These are phyloP conservation scores for Adelphocoris suturalis DNA, from an alignment of 2,888 invertebrate species.

Conservation along the genomic window DNA sequence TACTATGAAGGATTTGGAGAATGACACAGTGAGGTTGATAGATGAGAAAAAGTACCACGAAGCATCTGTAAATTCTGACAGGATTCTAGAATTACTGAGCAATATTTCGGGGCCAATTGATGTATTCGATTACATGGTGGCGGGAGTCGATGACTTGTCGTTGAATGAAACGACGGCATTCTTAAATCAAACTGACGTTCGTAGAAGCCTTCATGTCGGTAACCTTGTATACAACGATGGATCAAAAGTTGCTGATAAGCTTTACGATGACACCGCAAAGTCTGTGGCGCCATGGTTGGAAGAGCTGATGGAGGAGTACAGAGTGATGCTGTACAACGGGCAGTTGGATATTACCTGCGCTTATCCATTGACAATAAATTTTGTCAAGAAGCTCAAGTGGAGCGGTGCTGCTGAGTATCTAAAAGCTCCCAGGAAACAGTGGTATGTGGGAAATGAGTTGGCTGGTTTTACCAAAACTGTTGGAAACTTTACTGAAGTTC, in stretches of 20 bases:
- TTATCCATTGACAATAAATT: constrained; percentile 90
- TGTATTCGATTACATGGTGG: constrained; percentile 81
- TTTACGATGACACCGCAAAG: constrained; percentile 89
- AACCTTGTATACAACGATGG: constrained; percentile 50
- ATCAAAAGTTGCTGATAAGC: constrained; percentile 83
- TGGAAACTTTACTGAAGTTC: constrained; percentile 86
- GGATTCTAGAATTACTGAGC: background rate
- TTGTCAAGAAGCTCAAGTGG: constrained; percentile 86
- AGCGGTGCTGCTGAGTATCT: constrained; percentile 84
- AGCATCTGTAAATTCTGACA: background rate
- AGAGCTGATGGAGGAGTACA: constrained; percentile 83
- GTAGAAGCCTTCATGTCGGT: constrained; percentile 75
- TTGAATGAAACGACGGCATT: background rate
- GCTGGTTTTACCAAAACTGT: constrained; percentile 88
- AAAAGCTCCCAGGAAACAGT: constrained; percentile 83
- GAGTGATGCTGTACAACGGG: constrained; percentile 91
- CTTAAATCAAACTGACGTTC: constrained; percentile 33
- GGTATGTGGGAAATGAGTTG: constrained; percentile 83
- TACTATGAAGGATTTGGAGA: constrained; percentile 76
- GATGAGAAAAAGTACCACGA: constrained; percentile 24
- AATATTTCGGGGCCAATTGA: background rate
- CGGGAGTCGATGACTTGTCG: background rate
- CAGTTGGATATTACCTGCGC: constrained; percentile 95
- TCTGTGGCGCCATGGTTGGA: constrained; percentile 87
- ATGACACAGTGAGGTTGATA: constrained; percentile 55